phyloP scores from a whole-genome alignment of 2,113 vertebrate species.

The Toxostoma redivivum region DNA sequence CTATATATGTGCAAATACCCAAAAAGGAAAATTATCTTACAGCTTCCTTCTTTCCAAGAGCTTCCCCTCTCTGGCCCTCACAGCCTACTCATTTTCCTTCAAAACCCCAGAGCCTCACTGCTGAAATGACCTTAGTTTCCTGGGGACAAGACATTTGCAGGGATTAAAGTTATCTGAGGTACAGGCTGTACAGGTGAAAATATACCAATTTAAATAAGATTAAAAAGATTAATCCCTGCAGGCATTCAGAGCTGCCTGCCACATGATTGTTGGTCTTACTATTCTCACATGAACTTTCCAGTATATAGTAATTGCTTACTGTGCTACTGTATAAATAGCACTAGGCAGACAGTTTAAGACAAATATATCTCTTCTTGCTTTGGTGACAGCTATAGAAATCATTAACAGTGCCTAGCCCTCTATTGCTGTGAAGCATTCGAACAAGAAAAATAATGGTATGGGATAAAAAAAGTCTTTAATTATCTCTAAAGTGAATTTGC shows the following conservation, averaged over 20 bases:
- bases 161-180: background rate
- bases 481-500: constrained; percentile 21
- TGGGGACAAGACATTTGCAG: background rate
- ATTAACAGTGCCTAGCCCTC: background rate
- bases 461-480: constrained; percentile 42
- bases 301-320: background rate
- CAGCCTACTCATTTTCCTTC: background rate
- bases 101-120: background rate
- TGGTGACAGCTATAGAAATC: background rate
- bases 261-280: background rate
- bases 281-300: background rate
- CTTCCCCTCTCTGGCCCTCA: background rate
- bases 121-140: background rate
- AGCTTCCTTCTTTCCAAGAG: background rate
- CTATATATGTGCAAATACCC: background rate
- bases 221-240: background rate
- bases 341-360: background rate
- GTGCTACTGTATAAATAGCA: background rate
- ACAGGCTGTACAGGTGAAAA: background rate
- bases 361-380: background rate
- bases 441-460: background rate
- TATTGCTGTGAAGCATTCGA: background rate
- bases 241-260: background rate
- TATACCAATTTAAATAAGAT: background rate
- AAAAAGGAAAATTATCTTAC: background rate